These are phyloP conservation scores for Sander vitreus DNA, from an alignment of 2,113 vertebrate genomes.

Conservation along the genomic window DNA sequence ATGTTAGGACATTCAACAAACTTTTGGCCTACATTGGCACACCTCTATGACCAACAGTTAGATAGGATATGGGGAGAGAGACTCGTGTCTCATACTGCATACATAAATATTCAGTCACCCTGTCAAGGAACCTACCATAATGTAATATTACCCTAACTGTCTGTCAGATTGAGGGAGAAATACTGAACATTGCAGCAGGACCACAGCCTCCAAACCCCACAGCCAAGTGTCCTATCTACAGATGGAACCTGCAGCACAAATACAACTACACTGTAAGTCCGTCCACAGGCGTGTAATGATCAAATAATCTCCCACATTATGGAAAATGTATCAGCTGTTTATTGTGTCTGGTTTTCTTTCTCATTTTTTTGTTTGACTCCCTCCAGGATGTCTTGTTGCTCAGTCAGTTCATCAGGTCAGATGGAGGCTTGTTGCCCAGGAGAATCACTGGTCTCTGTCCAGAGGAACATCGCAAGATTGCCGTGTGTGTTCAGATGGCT, in stretches of 20 bases:
- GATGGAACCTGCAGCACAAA: slow-evolving; percentile 97
- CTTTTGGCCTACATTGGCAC: neutral
- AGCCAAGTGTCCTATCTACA: slow-evolving; percentile 96
- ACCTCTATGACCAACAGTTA: neutral
- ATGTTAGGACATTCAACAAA: neutral
- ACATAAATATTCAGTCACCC: neutral
- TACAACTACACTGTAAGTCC: slow-evolving; percentile 91
- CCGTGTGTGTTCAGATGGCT: slow-evolving; percentile 96
- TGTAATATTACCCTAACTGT: neutral
- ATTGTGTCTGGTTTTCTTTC: neutral
- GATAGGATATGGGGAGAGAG: neutral
- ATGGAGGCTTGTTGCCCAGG: slow-evolving; percentile 93
- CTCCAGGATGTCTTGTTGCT: slow-evolving; percentile 93
- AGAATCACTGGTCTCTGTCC: slow-evolving; percentile 92
- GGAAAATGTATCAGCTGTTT: neutral
- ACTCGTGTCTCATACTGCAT: neutral
- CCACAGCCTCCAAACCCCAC: slow-evolving; percentile 92
- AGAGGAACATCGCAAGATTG: slow-evolving; percentile 93
- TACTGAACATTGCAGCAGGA: slow-evolving; percentile 66
- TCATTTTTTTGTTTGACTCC: neutral
- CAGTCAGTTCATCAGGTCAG: slow-evolving; percentile 94
- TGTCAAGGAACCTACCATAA: neutral
- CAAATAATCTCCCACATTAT: neutral
- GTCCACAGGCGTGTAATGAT: neutral
- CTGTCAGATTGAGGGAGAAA: slow-evolving; percentile 90